Evolutionary conservation across 2,797 vertebrate genomes (phyloP).

Genomic region (Sebastes melanostomus): DNA sequence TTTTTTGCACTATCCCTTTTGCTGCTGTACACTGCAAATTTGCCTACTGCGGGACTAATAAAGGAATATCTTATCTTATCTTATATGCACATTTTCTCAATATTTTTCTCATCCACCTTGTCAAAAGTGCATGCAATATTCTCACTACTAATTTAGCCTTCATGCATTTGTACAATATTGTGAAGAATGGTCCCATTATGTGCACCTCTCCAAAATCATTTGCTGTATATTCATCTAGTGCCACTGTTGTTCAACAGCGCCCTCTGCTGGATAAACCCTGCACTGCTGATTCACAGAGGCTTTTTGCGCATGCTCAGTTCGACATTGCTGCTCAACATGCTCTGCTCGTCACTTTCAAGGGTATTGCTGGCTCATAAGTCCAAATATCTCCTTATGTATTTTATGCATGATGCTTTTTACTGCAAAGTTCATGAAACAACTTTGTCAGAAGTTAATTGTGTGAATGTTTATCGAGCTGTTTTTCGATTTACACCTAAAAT

Average conservation of each 20-base stretch:
- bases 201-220: background rate
- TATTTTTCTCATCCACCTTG: background rate
- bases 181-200: background rate
- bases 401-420: too few species aligned
- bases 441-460: background rate
- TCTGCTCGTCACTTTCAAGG: background rate
- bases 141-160: background rate
- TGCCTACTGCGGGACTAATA: too few species aligned
- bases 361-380: background rate
- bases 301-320: conserved; percentile 18
- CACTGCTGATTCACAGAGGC: background rate
- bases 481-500: background rate
- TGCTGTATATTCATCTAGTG: background rate
- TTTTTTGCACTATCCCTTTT: too few species aligned
- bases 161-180: background rate
- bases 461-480: background rate
- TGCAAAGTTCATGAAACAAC: background rate
- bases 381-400: background rate
- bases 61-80: too few species aligned
- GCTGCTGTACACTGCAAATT: too few species aligned
- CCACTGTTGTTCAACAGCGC: background rate
- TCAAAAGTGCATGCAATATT: background rate
- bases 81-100: background rate
- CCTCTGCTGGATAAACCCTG: conserved; percentile 12
- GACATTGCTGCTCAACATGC: background rate